Conservation (phyloP, 2,797 vertebrate species). For the Protosalanx chinensis region DNA sequence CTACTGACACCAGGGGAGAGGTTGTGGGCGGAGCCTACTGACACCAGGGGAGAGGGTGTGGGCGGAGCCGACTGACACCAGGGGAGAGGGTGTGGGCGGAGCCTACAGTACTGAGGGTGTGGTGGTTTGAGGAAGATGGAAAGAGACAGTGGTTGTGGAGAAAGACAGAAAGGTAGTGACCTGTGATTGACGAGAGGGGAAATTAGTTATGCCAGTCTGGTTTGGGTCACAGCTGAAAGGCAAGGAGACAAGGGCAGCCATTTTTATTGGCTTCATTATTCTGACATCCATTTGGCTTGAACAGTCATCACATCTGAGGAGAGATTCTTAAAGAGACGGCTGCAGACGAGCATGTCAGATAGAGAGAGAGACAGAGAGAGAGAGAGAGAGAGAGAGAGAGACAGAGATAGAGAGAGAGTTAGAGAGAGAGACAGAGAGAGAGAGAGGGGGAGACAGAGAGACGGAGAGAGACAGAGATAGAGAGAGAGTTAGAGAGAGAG, state of each 20-base stretch:
- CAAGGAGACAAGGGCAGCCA: constrained; percentile 38
- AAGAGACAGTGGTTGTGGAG: constrained; percentile 1
- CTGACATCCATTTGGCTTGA: constrained; percentile 51
- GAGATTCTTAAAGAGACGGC: constrained; percentile 23
- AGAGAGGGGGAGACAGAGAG: neutral
- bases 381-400: constrained; percentile 1
- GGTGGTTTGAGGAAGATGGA: constrained; percentile 4
- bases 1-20: neutral
- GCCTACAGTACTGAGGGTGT: neutral
- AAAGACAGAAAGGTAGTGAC: neutral
- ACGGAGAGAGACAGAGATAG: constrained; percentile 15
- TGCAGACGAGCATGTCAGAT: neutral
- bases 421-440: no score
- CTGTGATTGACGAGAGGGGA: constrained; percentile 45
- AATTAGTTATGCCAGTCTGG: constrained; percentile 32
- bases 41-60: neutral
- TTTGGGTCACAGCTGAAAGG: no score
- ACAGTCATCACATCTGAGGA: constrained; percentile 41
- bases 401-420: no score
- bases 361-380: constrained; percentile 12
- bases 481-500: neutral
- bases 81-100: neutral
- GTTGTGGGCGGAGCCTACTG: neutral
- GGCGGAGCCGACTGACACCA: neutral
- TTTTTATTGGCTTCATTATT: constrained; percentile 58